Base-by-base conservation (phyloP, 1,140 invertebrate species). In the Chymomyza costata region DNA sequence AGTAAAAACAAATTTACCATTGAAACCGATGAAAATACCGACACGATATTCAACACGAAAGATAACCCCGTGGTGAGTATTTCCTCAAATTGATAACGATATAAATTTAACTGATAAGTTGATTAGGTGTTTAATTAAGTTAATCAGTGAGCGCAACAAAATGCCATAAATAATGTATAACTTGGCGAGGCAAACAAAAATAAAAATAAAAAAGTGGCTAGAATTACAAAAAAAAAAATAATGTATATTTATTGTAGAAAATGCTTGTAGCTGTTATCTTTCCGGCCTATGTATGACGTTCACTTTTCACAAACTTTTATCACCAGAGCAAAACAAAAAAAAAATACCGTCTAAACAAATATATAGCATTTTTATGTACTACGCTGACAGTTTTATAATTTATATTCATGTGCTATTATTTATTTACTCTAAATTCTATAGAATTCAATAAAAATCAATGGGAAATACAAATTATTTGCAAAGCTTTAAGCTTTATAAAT, bases 1-100 rank as follows among this genome's bases (percentile, higher is more conserved):
- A 67, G 43, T 7, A 84, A 80, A 71, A 82, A 74, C 46, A 84
- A 83, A 67, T 84, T 84, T 21, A 84, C 67, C n/a, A 82, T 82
- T 14, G 58, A 60, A 7, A 35, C 67, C 46, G 82, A 84, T 52
- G 71, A 64, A 39, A 84, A 84, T 62, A 80, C 69, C 37, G 82
- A 84, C 54, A 82, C 82, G 30, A 64, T 84, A 61, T 60, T 84
- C 46, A 82, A 83, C 61, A 84, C 65, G 38, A 52, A 50, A 41
- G 71, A 82, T 34, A 84, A 69, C 30, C 63, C 76, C 45, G 82
- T 84, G 82, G 82, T 84, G 59, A 84, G 82, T 60, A 5, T 78
- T 71, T 38, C 38, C 15, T 16, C 38, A 3, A 21, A 17, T 28
- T 28, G 5, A 28, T 28, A n/a, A n/a, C n/a, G n/a, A n/a, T n/a